A percentile compares a stretch with the other conserved stretches of the same genome.
phyloP scores from a whole-genome alignment of 2,888 invertebrate genomes.

The Malacosoma neustria region DNA sequence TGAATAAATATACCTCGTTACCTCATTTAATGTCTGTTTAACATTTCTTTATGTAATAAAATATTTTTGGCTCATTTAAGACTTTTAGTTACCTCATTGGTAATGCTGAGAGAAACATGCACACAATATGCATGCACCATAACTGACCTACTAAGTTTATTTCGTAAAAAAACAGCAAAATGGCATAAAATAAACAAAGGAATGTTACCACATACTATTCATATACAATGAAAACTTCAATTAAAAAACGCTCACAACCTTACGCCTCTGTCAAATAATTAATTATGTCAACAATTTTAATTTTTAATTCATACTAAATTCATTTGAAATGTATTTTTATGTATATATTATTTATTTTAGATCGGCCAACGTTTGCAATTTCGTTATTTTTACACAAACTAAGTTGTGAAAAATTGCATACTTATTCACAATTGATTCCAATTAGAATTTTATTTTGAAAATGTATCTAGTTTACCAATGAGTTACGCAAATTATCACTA shows the following conservation, averaged over 20 bases:
- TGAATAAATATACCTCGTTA: too few species aligned
- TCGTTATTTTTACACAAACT: not conserved
- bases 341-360: not conserved
- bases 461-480: not conserved
- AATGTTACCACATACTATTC: too few species aligned
- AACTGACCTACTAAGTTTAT: too few species aligned
- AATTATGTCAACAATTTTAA: not conserved
- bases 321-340: not conserved
- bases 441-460: not conserved
- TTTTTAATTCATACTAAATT: not conserved
- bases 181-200: too few species aligned
- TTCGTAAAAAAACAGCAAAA: too few species aligned
- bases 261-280: slow-evolving; percentile 1
- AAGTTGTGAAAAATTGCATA: not conserved
- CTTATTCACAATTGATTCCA: slow-evolving; percentile 1
- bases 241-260: not conserved
- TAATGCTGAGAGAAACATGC: too few species aligned
- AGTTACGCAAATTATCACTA: not conserved
- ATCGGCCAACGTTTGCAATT: not conserved
- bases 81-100: too few species aligned
- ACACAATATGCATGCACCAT: too few species aligned
- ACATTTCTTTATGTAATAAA: too few species aligned
- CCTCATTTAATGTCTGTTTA: too few species aligned
- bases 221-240: not conserved
- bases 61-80: too few species aligned